Evolutionary conservation across 2,113 vertebrate genomes (phyloP), one percentile per base, ranked within the genome.

Genomic region (Podiceps cristatus): DNA sequence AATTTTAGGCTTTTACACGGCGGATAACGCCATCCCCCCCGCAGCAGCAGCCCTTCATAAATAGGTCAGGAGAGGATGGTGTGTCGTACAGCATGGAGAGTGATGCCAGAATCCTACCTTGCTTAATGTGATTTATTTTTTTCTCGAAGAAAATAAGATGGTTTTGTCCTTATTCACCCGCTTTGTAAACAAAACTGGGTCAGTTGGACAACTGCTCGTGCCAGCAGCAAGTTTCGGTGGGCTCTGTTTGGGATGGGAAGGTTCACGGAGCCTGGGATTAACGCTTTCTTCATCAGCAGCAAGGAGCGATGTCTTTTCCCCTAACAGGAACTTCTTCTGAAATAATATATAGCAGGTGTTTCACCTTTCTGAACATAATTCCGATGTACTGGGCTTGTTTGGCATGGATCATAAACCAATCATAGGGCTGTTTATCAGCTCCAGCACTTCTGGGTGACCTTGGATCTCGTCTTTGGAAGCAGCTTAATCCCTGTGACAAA

Each of bases 121-220:
- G 44, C 62, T 80, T 23, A 2, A 23, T 28, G 33, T 13, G 63
- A 49, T n/a, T 93, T 63, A n/a, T 1, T 2, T 22, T 85, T 75
- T 63, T 29, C 76, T 84, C n/a, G 2, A 35, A 60, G 88, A 10
- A 83, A 78, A 45, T 25, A 0, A 73, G 63, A 52, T 19, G 60
- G 44, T 50, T 95, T 95, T 90, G 73, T 78, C 56, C 33, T 64
- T 62, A 15, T 37, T 95, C 95, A 96, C 90, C 40, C 67, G 2
- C 58, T 74, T 88, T 37, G 8, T 35, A 13, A 56, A 37, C 11
- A 40, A 74, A 95, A 89, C 7, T 90, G 84, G 93, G 96, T 97
- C 89, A 98, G 94, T 96, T 20, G 95, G 94, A 4, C 97, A 82
- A 2, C 0, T 0, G 64, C 66, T 89, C 0, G 0, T 4, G 68